Conservation (phyloP, 2,113 vertebrate species). For the Hypomesus transpacificus region DNA sequence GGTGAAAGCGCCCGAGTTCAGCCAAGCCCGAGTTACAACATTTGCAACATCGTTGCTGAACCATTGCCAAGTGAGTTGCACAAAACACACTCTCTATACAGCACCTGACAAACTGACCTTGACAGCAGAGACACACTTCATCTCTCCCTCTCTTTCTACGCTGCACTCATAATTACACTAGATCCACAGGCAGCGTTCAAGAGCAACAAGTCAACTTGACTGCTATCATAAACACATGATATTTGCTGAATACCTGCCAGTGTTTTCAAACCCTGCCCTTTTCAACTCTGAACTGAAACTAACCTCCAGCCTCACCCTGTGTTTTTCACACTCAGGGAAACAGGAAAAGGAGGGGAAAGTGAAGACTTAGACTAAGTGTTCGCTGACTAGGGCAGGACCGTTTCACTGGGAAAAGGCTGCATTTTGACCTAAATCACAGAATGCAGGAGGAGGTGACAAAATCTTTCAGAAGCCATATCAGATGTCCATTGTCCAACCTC, state of each 20-base stretch:
- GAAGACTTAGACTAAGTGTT: conserved; percentile 24
- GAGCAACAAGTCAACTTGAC: conserved; percentile 43
- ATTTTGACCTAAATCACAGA: conserved; percentile 9
- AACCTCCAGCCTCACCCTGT: conserved; percentile 64
- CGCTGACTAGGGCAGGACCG: conserved; percentile 8
- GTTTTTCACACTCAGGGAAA: conserved; percentile 52
- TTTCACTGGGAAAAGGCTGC: conserved; percentile 5
- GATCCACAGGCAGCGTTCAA: conserved; percentile 46
- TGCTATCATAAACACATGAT: conserved; percentile 49
- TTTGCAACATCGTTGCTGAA: conserved; percentile 11
- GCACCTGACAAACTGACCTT: conserved; percentile 51
- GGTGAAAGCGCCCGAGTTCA: conserved; percentile 33
- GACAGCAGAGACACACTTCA: conserved; percentile 54
- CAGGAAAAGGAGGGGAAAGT: conserved; percentile 64
- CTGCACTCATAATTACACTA: conserved; percentile 33
- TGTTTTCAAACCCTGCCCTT: conserved; percentile 52
- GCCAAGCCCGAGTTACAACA: conserved; percentile 2
- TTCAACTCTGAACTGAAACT: conserved; percentile 74
- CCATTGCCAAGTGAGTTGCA: conserved; percentile 18
- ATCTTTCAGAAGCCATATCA: conserved; percentile 20
- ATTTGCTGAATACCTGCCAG: conserved; percentile 64
- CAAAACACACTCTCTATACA: conserved; percentile 23
- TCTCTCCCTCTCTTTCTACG: conserved; percentile 41
- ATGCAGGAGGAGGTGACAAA: conserved; percentile 15
- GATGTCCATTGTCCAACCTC: conserved; percentile 44